A percentile compares a stretch with the other conserved stretches of the same genome.
Conservation (phyloP, 2,113 vertebrate genomes). For the Anas platyrhynchos region DNA sequence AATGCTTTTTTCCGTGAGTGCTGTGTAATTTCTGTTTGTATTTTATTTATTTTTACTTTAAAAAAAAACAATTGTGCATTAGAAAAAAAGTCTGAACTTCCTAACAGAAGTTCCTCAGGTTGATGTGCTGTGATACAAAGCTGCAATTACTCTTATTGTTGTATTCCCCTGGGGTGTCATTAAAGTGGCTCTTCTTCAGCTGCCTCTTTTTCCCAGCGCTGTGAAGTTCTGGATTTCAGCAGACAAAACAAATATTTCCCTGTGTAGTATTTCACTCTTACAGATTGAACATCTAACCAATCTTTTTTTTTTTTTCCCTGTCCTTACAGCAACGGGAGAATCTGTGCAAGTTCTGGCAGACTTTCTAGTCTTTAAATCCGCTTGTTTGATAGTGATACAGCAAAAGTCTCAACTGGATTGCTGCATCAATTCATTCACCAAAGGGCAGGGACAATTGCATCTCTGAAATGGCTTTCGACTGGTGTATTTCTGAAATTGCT, state of each 20-base stretch:
- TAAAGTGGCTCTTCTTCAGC: background rate
- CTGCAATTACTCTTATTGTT: slow-evolving; percentile 11
- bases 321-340: background rate
- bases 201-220: background rate
- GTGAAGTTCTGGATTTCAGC: background rate
- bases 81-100: background rate
- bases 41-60: background rate
- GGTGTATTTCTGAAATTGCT: background rate
- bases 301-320: background rate
- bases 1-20: background rate
- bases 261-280: background rate
- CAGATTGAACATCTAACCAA: background rate
- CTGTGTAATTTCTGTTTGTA: background rate
- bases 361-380: background rate
- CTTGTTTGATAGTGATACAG: background rate
- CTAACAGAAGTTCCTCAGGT: background rate
- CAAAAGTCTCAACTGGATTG: rapidly evolving
- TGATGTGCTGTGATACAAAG: background rate
- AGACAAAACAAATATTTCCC: background rate
- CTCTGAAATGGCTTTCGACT: background rate
- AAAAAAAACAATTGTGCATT: background rate
- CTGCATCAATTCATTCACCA: background rate
- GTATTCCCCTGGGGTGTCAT: slow-evolving; percentile 21
- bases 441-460: background rate
- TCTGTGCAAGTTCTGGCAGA: background rate